A percentile compares a stretch with the other conserved stretches of the same genome.
phyloP scores from a whole-genome alignment of 2,797 vertebrate species.

The Chiloscyllium punctatum region DNA sequence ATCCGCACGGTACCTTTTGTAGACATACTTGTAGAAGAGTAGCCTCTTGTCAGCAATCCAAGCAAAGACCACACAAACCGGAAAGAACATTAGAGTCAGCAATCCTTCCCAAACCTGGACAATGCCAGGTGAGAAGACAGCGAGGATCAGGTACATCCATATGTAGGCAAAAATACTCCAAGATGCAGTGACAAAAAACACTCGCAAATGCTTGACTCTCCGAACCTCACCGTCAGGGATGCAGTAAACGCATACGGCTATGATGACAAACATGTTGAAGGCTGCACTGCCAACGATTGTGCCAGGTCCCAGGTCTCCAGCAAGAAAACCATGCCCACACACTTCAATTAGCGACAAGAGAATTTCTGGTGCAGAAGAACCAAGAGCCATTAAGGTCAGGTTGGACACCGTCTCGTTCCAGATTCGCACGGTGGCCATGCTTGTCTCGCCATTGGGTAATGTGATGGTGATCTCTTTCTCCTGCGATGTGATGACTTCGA shows the following conservation, averaged over 20 bases:
- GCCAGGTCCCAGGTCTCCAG: background rate
- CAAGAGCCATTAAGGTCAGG: slow-evolving; percentile 88
- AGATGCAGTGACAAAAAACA: background rate
- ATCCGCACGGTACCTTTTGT: slow-evolving; percentile 84
- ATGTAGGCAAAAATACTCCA: slow-evolving; percentile 34
- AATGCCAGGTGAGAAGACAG: background rate
- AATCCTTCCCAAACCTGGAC: slow-evolving; percentile 81
- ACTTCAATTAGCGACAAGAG: slow-evolving; percentile 91
- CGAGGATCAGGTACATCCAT: slow-evolving; percentile 30
- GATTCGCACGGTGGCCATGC: slow-evolving; percentile 68
- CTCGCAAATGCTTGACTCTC: background rate
- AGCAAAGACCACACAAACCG: slow-evolving; percentile 82
- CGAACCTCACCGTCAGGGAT: slow-evolving; percentile 10
- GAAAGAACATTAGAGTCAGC: slow-evolving; percentile 85
- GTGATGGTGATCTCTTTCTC: slow-evolving; percentile 90
- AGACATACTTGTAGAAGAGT: slow-evolving; percentile 89
- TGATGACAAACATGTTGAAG: slow-evolving; percentile 36
- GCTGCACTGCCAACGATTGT: slow-evolving; percentile 12
- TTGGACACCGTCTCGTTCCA: slow-evolving; percentile 98
- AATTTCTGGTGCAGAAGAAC: slow-evolving; percentile 90
- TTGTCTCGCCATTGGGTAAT: slow-evolving; percentile 80
- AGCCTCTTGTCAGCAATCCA: slow-evolving; percentile 89
- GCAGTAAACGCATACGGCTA: background rate
- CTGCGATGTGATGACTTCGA: slow-evolving; percentile 66
- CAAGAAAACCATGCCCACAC: background rate